phyloP scores from a whole-genome alignment of 35 echinoderm and acorn worm genomes.

The Nesometra sesokonis region DNA sequence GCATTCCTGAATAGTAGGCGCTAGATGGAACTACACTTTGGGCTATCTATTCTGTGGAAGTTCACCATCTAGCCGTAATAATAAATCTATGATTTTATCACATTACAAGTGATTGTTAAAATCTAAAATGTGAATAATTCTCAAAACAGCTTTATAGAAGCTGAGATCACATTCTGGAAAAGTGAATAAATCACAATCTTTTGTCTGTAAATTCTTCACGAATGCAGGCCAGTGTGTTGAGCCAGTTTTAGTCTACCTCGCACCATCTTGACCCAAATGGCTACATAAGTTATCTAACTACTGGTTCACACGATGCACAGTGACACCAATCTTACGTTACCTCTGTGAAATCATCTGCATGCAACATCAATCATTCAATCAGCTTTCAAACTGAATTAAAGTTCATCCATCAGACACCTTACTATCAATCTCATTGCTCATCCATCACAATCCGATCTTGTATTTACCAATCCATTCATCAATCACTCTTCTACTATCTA shows the following conservation, averaged over 20 bases:
- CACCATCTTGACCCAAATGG: neutral
- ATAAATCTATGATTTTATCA: too few relatives aligned
- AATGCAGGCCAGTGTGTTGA: neutral
- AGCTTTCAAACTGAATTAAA: neutral
- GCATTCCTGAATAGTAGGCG: too few relatives aligned
- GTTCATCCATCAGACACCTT: neutral
- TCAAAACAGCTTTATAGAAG: too few relatives aligned
- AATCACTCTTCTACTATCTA: neutral
- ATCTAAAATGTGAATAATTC: too few relatives aligned
- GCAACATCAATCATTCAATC: neutral
- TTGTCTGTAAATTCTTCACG: neutral
- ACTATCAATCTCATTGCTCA: neutral
- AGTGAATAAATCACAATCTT: neutral
- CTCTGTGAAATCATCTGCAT: neutral
- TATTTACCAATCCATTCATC: neutral
- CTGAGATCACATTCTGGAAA: too few relatives aligned
- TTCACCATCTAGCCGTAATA: too few relatives aligned
- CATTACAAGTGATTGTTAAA: too few relatives aligned
- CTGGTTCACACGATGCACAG: neutral
- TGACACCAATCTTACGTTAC: neutral
- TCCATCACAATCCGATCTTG: neutral
- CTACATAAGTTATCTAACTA: neutral
- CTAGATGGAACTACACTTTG: too few relatives aligned
- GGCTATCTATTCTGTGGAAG: too few relatives aligned
- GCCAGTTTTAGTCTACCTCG: neutral